phyloP scores from a whole-genome alignment of 2,797 vertebrate species.

The Onychomys arenicola region DNA sequence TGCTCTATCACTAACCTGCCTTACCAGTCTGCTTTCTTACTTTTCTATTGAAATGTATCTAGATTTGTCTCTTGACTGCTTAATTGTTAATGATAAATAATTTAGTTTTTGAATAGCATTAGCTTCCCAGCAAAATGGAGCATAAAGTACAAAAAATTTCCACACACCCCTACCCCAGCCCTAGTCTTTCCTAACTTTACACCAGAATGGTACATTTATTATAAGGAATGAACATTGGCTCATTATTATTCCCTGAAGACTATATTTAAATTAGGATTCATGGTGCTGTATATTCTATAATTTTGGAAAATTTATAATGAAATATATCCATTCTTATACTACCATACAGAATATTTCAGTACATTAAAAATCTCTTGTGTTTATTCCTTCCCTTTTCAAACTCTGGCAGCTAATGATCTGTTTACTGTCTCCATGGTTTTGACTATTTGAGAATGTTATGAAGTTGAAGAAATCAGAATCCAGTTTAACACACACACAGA shows the following conservation, averaged over 20 bases:
- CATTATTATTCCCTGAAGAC: neutral
- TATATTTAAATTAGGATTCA: conserved; percentile 10
- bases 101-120: conserved; percentile 52
- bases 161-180: neutral
- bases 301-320: conserved; percentile 32
- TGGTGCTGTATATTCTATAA: neutral
- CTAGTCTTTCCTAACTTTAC: neutral
- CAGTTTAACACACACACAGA: neutral
- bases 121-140: conserved; percentile 29
- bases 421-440: conserved; percentile 28
- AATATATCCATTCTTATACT: neutral
- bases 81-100: neutral
- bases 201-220: neutral
- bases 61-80: conserved; percentile 5
- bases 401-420: neutral
- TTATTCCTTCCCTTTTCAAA: neutral
- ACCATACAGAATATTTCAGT: conserved; percentile 1
- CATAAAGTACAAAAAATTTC: conserved; percentile 15
- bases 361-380: conserved; percentile 10
- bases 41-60: conserved; percentile 34
- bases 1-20: neutral
- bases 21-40: neutral
- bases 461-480: conserved; percentile 45
- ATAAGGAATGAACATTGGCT: neutral
- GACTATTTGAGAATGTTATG: conserved; percentile 42